Percentiles rank a stretch among this genome's conserved stretches.
Conservation (phyloP, 2,113 vertebrate genomes). For the Brachyhypopomus gauderio region DNA sequence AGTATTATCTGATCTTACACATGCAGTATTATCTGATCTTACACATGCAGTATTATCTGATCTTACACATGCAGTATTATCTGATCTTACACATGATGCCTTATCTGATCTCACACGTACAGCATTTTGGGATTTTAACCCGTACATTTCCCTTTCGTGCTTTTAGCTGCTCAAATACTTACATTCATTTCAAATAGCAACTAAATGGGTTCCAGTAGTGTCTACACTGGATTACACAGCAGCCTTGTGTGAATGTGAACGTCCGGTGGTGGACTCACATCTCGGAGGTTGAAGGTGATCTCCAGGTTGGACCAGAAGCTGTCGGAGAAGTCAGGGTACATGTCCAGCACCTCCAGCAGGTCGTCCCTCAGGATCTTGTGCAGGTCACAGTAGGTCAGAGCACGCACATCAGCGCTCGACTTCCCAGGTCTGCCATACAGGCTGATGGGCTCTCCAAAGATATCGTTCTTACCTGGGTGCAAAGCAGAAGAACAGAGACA, state of each 20-base stretch:
- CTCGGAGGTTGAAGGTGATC: conserved; percentile 95
- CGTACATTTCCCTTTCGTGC: too few relatives aligned
- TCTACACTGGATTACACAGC: too few relatives aligned
- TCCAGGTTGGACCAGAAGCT: conserved; percentile 95
- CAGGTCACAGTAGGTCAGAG: conserved; percentile 95
- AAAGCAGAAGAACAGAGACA: not conserved
- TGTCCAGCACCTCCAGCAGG: conserved; percentile 93
- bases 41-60: too few relatives aligned
- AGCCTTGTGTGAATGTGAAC: not conserved
- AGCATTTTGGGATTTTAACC: too few relatives aligned
- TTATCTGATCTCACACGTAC: too few relatives aligned
- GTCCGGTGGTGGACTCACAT: conserved; percentile 77
- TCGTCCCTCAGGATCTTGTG: conserved; percentile 95
- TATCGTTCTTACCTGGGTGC: conserved; percentile 88
- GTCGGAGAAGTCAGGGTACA: conserved; percentile 94
- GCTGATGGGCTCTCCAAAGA: conserved; percentile 93
- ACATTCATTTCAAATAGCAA: too few relatives aligned
- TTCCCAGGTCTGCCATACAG: conserved; percentile 88
- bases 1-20: too few relatives aligned
- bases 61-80: too few relatives aligned
- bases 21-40: too few relatives aligned
- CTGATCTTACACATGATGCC: too few relatives aligned
- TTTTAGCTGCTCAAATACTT: too few relatives aligned
- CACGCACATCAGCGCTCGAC: conserved; percentile 89
- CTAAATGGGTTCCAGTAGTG: too few relatives aligned